phyloP scores from a whole-genome alignment of 2,797 vertebrate species.

The Diceros bicornis region DNA sequence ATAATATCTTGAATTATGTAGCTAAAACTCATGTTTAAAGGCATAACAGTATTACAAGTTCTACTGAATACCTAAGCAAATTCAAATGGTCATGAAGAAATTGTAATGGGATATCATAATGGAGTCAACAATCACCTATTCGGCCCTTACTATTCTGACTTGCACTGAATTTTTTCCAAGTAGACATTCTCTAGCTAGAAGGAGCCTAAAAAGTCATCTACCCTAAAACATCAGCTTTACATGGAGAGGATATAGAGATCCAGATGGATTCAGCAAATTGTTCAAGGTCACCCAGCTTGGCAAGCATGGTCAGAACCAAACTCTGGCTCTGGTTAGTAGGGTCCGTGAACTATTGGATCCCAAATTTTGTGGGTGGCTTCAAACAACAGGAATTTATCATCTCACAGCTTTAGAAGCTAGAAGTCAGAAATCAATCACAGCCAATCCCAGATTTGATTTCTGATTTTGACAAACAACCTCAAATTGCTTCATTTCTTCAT shows the following conservation, averaged over 20 bases:
- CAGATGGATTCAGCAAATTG: neutral
- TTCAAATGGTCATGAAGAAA: neutral
- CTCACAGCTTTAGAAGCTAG: no score
- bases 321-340: neutral
- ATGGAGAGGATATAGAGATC: neutral
- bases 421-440: neutral
- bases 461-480: neutral
- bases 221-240: slow-evolving; percentile 20
- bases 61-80: neutral
- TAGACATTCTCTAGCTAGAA: neutral
- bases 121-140: neutral
- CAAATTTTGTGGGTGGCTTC: no score
- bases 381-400: no score
- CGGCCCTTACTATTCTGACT: neutral
- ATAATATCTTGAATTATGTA: neutral
- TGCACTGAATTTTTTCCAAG: neutral
- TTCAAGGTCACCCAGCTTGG: neutral
- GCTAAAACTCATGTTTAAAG: neutral
- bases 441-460: neutral
- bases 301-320: neutral
- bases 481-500: slow-evolving; percentile 44
- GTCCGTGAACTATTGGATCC: neutral
- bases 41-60: neutral
- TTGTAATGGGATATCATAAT: neutral
- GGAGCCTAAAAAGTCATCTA: neutral